These are phyloP conservation scores for Acropora yongei DNA, from an alignment of 64 coral and sea anemone species.

Conservation along the genomic window DNA sequence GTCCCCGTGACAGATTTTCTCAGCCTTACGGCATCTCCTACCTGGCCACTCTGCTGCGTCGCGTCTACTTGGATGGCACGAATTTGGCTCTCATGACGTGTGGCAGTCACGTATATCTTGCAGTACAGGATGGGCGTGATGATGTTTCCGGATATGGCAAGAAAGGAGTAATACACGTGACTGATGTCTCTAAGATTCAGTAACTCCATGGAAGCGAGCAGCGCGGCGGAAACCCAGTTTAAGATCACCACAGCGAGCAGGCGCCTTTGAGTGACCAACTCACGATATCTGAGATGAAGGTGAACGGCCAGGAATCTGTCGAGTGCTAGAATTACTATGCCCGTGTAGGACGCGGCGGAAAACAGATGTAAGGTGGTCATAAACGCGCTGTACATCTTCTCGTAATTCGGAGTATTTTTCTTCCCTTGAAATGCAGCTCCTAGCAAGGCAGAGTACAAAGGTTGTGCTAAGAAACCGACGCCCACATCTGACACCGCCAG, in stretches of 20 bases:
- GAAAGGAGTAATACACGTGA: not conserved
- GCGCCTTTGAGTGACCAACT: not conserved
- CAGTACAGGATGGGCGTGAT: not conserved
- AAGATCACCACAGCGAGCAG: not conserved
- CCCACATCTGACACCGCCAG: not conserved
- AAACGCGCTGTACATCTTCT: not conserved
- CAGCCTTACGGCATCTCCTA: not conserved
- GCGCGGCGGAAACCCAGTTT: not conserved
- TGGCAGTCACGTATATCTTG: not conserved
- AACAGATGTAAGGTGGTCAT: not conserved
- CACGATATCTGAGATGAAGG: slow-evolving; percentile 11
- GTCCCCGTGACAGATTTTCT: slow-evolving; percentile 1
- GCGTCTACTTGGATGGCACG: not conserved
- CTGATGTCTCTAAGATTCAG: not conserved
- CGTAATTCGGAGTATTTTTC: not conserved
- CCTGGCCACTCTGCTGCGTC: too few species aligned
- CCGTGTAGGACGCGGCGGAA: not conserved
- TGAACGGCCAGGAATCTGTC: slow-evolving; percentile 5
- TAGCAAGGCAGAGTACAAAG: not conserved
- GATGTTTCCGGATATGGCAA: not conserved
- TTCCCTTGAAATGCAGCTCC: not conserved
- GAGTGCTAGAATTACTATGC: not conserved
- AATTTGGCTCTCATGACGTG: not conserved
- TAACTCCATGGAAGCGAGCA: not conserved
- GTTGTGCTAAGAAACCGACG: not conserved